Percentiles rank a stretch among this genome's conserved stretches.
Evolutionary conservation across 2,888 invertebrate genomes (phyloP).

Genomic region (Drosophila robusta): DNA sequence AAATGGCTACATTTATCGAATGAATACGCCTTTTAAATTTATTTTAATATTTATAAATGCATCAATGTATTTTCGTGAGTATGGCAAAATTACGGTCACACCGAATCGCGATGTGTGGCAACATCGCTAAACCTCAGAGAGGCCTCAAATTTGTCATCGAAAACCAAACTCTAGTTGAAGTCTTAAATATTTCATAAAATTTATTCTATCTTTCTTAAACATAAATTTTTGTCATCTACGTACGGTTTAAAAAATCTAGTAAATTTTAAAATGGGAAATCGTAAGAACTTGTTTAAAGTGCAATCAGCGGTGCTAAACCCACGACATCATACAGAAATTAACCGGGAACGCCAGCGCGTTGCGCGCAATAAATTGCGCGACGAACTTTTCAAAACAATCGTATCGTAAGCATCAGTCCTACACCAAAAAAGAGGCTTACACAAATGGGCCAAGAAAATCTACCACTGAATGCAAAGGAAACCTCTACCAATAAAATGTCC

Average conservation of each 20-base stretch:
- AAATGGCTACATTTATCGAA: neutral
- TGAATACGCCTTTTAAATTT: neutral
- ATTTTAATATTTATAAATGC: conserved; percentile 21
- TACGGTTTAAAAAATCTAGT: neutral
- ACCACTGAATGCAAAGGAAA: neutral
- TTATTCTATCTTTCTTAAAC: conserved; percentile 31
- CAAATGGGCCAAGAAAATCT: conserved; percentile 42
- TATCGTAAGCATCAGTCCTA: conserved; percentile 58
- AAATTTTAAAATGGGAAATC: conserved; percentile 28
- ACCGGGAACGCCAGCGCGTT: conserved; percentile 57
- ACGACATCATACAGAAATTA: conserved; percentile 47
- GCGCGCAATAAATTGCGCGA: conserved; percentile 63
- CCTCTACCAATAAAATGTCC: neutral
- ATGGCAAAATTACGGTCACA: conserved; percentile 23
- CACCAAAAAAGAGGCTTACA: conserved; percentile 17
- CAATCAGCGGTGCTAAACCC: conserved; percentile 39
- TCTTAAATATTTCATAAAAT: neutral
- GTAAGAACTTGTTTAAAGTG: conserved; percentile 51
- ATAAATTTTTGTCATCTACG: neutral
- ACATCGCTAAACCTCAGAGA: neutral
- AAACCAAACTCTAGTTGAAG: neutral
- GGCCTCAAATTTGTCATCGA: neutral
- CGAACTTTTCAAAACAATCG: conserved; percentile 57
- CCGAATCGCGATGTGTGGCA: conserved; percentile 14
- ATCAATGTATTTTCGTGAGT: conserved; percentile 14